A percentile compares a stretch with the other conserved stretches of the same genome.
These are phyloP conservation scores for Fabriciana adippe DNA, from an alignment of 2,888 invertebrate genomes.

Conservation along the genomic window DNA sequence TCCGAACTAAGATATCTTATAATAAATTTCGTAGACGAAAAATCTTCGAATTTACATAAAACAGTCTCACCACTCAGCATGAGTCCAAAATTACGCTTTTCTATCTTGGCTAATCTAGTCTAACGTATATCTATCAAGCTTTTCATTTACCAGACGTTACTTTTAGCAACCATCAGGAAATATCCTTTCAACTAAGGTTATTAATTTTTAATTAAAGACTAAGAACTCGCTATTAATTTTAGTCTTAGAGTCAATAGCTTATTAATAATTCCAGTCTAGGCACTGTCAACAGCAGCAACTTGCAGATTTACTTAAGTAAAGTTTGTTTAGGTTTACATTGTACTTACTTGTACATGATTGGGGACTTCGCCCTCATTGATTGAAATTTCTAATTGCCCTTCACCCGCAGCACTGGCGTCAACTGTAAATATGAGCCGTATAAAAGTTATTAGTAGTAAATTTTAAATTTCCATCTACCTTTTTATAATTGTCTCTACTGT, in stretches of 20 bases:
- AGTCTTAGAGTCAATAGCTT: conserved; percentile 24
- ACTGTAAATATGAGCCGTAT: conserved; percentile 83
- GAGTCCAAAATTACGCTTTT: no score
- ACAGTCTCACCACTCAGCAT: no score
- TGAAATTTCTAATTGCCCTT: conserved; percentile 99
- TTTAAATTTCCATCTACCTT: neutral
- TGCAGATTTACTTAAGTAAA: conserved; percentile 33
- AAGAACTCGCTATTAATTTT: conserved; percentile 19
- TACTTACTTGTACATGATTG: conserved; percentile 92
- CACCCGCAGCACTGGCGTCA: conserved; percentile 98
- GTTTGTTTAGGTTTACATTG: conserved; percentile 36
- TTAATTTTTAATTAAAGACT: conserved; percentile 1
- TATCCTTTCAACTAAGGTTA: neutral
- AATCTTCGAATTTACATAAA: no score
- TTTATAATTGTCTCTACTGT: neutral
- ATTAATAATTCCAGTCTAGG: conserved; percentile 38
- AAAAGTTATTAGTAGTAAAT: conserved; percentile 1
- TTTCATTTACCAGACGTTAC: no score
- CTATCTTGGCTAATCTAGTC: no score
- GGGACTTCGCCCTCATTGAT: conserved; percentile 99
- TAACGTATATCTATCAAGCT: no score
- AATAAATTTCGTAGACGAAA: no score
- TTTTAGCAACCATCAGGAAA: neutral
- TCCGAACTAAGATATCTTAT: no score
- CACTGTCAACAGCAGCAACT: conserved; percentile 36